Conservation (phyloP, 2,797 vertebrate genomes). For the Cheirogaleus major region DNA sequence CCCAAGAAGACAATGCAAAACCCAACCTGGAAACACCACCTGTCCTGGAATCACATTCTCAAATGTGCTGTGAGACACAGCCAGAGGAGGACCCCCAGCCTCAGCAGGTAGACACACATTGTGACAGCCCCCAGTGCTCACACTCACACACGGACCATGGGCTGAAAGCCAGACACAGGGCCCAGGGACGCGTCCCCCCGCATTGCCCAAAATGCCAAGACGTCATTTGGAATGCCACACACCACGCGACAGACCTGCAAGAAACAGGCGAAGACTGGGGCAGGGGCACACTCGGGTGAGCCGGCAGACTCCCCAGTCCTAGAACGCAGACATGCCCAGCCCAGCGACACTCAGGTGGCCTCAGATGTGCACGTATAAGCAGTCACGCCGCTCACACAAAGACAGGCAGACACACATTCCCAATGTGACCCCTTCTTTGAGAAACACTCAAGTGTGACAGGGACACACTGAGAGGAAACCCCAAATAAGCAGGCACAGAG, state of each 20-base stretch:
- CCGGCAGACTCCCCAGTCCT: neutral
- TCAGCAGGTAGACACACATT: neutral
- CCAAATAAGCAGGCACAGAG: neutral
- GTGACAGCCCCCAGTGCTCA: neutral
- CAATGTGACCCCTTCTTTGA: neutral
- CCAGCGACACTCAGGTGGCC: neutral
- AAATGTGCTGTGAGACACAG: neutral
- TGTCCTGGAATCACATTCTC: neutral
- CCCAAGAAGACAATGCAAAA: neutral
- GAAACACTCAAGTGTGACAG: neutral
- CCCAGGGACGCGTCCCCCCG: neutral
- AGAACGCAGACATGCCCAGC: neutral
- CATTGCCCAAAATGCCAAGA: neutral
- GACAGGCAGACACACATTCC: neutral
- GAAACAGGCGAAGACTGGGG: neutral
- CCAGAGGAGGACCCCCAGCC: neutral
- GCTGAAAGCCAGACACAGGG: neutral
- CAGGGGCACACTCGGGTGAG: accelerated
- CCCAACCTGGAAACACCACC: neutral
- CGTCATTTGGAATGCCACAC: neutral
- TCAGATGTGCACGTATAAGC: accelerated
- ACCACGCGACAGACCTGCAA: accelerated
- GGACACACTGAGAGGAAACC: neutral
- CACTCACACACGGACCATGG: neutral
- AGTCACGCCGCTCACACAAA: neutral